Evolutionary conservation across 2,797 vertebrate species (phyloP), one percentile per base, ranked within the genome.

Genomic region (Sebastes nivosus): DNA sequence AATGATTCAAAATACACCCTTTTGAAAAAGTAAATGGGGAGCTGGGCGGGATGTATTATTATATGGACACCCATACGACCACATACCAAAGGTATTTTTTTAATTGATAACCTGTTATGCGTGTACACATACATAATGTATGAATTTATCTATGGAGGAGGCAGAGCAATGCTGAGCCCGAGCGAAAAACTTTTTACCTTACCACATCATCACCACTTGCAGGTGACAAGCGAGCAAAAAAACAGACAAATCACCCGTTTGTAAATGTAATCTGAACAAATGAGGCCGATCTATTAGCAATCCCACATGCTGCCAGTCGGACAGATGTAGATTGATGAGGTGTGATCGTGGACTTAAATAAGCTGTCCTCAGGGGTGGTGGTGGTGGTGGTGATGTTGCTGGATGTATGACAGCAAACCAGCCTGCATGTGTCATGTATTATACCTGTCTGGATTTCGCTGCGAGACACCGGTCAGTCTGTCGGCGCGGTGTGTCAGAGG

Each of bases 321-420:
- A 69, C 86, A 75, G 77, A 93, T 92, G 68, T 57, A 90, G 93
- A 95, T 85, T 82, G 91, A 95, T 93, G 89, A 93, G 88, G 82
- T 75, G 75, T 50, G 75, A 82, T 61, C 46, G 75, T 42, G 52
- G 46, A 73, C 83, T 84, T 84, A 77, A 92, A 92, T 87, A 87
- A 91, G 85, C 83, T 86, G 74, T 81, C 82, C 34, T 8, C 61
- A 27, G 50, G 71, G 77, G 22, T 46, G 77, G 22, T 42, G 77
- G 27, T 29, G 27, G 13, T 42, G 38, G 38, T 8, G 12, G 22
- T 38, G 61, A 22, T 65, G 29, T 36, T 67, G 63, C 34, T 22
- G 63, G 54, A 16, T 80, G 78, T 79, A 46, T 46, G 74, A 59
- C 13, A 16, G 18, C 34, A 29, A 78, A 82, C 11, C 36, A 70